Evolutionary conservation across 2,113 vertebrate genomes (phyloP).

Genomic region (Gopherus flavomarginatus): DNA sequence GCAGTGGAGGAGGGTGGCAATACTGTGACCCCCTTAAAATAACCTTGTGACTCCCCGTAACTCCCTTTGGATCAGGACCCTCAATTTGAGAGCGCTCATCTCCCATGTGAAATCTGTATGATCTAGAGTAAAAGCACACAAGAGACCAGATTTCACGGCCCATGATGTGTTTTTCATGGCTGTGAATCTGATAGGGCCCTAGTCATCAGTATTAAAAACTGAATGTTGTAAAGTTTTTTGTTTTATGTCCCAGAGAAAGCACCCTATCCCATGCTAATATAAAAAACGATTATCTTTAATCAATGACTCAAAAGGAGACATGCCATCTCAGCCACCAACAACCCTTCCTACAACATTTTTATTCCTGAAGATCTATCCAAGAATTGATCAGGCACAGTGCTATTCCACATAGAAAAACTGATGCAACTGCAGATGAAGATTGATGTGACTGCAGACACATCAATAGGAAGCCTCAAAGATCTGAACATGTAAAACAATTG

Average conservation of each 20-base stretch:
- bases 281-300: neutral
- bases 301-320: neutral
- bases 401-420: neutral
- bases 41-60: too few species aligned
- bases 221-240: neutral
- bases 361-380: neutral
- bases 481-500: neutral
- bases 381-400: conserved; percentile 6
- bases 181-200: too few species aligned
- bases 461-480: neutral
- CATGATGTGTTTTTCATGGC: too few species aligned
- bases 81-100: too few species aligned
- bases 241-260: neutral
- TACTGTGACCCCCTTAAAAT: too few species aligned
- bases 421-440: conserved; percentile 14
- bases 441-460: neutral
- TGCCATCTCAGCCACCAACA: conserved; percentile 24
- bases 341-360: neutral
- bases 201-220: neutral
- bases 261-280: neutral
- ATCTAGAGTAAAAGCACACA: too few species aligned
- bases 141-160: too few species aligned
- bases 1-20: too few species aligned
- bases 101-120: too few species aligned
- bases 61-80: too few species aligned